These are phyloP conservation scores for Huso huso DNA, from an alignment of 2,797 vertebrate species.

Conservation along the genomic window DNA sequence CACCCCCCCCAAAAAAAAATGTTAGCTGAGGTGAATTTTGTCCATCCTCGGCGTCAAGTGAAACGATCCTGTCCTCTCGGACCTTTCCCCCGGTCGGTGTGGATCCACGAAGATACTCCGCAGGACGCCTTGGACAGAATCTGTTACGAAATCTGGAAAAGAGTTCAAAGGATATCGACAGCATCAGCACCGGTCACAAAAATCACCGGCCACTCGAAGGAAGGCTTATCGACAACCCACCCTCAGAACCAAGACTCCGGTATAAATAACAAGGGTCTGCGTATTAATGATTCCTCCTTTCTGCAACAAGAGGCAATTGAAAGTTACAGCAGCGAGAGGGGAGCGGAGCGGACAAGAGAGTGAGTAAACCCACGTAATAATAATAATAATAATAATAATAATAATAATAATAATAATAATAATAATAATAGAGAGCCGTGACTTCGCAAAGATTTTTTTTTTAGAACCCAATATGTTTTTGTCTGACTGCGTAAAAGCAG, in stretches of 20 bases:
- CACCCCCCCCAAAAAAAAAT: conserved; percentile 25
- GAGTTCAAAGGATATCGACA: conserved; percentile 33
- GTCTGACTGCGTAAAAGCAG: too few relatives aligned
- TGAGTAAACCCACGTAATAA: conserved; percentile 28
- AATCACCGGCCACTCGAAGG: background rate
- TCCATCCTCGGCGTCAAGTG: background rate
- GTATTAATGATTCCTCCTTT: too few relatives aligned
- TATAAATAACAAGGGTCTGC: too few relatives aligned
- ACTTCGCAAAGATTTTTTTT: too few relatives aligned
- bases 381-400: too few relatives aligned
- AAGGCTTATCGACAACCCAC: background rate
- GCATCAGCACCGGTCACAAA: conserved; percentile 21
- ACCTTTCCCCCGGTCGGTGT: conserved; percentile 64
- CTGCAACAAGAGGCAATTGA: too few relatives aligned
- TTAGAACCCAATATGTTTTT: too few relatives aligned
- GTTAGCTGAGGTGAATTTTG: conserved; percentile 13
- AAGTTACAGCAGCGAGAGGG: background rate
- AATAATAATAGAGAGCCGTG: background rate
- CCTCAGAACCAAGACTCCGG: too few relatives aligned
- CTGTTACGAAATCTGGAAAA: conserved; percentile 63
- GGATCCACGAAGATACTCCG: conserved; percentile 61
- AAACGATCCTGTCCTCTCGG: conserved; percentile 38
- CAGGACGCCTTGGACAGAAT: conserved; percentile 55
- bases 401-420: background rate
- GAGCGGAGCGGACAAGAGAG: conserved; percentile 15